Evolutionary conservation across 2,797 vertebrate genomes (phyloP), one percentile per base, ranked within the genome.

Genomic region (Gallinago stenura): DNA sequence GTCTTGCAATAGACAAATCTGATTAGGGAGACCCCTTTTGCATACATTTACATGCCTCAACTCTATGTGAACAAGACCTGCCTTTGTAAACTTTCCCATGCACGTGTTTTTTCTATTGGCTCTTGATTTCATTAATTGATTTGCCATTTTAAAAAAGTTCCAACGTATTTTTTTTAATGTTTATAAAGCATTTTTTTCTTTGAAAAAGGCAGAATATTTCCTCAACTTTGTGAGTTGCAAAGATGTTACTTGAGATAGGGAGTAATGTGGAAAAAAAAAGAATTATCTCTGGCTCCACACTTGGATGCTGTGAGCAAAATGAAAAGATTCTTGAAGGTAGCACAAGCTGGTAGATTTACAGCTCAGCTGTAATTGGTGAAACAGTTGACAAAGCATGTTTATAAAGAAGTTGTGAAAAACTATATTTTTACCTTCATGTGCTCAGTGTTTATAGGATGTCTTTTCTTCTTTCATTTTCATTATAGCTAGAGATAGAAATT

Each of bases 261-360:
- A 91, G 48, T 90, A 11, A 61, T 80, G 33, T 66, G 43, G 39
- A 43, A 22, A 20, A 51, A 85, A 53, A 73, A 68, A 51, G 30
- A 83, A 92, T 70, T 89, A 71, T 91, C 57, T 57, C 65, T 71
- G 33, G n/a, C 48, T 93, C 58, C 60, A 53, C 46, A 79, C 11
- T 50, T 95, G 60, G 76, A 69, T 92, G 62, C 53, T 96, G 80
- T 75, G 64, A 94, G 35, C 24, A 87, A 95, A 95, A 56, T 73
- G 15, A 94, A 91, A 87, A 78, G 10, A 93, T 68, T 89, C 79
- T 90, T 30, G 91, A 70, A 87, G 58, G 10, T 71, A 65, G 82
- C 30, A 72, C 87, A 73, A 41, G 39, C 75, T 91, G 57, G 72
- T 95, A 93, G 75, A 94, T 77, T 94, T 93, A 91, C 53, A 70